Conservation (phyloP, 1,140 invertebrate genomes). For the Brachionus rotundiformis region DNA sequence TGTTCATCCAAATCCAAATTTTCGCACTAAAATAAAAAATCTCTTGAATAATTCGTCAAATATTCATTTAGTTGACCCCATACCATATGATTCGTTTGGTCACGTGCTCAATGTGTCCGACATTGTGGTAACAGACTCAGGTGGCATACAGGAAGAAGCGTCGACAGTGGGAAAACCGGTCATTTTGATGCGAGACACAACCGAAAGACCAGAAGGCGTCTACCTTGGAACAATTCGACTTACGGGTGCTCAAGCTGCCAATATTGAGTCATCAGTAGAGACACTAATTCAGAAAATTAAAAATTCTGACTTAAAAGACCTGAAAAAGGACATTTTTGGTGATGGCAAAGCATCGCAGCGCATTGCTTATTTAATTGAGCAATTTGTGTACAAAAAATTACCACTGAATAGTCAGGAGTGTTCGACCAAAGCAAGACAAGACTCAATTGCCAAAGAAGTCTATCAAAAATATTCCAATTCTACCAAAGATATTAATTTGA, state of each 20-base stretch:
- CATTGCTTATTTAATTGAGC: neutral
- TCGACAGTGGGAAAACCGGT: neutral
- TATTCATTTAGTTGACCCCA: neutral
- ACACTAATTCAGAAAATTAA: neutral
- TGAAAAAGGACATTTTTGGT: neutral
- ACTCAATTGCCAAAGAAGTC: neutral
- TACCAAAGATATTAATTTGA: no score
- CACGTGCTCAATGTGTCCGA: neutral
- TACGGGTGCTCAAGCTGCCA: neutral
- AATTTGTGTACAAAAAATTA: neutral
- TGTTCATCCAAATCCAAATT: conserved; percentile 11
- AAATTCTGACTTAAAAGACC: no score
- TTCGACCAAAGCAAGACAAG: neutral
- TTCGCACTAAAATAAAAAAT: neutral
- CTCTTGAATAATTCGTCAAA: neutral
- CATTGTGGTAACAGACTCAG: neutral
- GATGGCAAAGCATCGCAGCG: neutral
- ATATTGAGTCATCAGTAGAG: neutral
- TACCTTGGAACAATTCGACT: conserved; percentile 9
- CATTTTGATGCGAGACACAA: neutral
- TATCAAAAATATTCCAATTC: neutral
- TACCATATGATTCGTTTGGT: neutral
- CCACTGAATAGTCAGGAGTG: neutral
- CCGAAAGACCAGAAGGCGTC: conserved; percentile 9
- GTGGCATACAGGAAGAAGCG: neutral